Conservation (phyloP, 2,888 invertebrate genomes). For the Lasioglossum zephyrum region DNA sequence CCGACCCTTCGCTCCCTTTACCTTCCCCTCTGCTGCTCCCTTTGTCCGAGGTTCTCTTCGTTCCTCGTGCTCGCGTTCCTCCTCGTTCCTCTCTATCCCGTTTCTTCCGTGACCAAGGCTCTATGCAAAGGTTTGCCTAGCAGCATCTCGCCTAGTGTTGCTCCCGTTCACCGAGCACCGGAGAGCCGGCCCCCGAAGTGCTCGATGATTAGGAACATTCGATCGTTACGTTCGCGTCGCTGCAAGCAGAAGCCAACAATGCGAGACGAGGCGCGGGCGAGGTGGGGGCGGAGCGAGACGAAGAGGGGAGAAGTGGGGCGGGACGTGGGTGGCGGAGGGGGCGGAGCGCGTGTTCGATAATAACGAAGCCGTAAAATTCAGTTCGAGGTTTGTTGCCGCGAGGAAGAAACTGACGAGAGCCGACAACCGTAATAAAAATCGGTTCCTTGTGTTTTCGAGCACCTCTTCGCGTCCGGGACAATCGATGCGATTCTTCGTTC, state of each 20-base stretch:
- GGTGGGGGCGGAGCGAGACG: background rate
- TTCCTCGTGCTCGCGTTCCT: background rate
- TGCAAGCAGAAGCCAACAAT: constrained; percentile 61
- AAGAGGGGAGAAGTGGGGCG: background rate
- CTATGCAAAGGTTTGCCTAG: constrained; percentile 65
- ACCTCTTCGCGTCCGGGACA: background rate
- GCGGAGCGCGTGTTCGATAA: constrained; percentile 45
- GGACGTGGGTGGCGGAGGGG: background rate
- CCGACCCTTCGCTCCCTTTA: constrained; percentile 31
- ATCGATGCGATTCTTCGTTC: background rate
- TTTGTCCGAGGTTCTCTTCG: constrained; percentile 13
- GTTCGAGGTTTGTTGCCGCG: constrained; percentile 39
- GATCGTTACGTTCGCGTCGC: constrained; percentile 59
- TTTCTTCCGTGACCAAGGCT: constrained; percentile 29
- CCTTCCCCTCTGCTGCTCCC: constrained; percentile 28
- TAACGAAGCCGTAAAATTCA: constrained; percentile 63
- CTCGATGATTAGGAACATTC: constrained; percentile 63
- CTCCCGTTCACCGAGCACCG: constrained; percentile 53
- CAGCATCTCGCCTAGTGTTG: constrained; percentile 45
- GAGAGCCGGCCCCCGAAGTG: constrained; percentile 58
- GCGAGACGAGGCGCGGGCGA: constrained; percentile 20
- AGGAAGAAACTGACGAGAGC: constrained; percentile 33
- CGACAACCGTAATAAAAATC: constrained; percentile 37
- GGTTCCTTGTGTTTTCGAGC: constrained; percentile 9
- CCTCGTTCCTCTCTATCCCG: constrained; percentile 1